Evolutionary conservation across 2,888 invertebrate genomes (phyloP), one percentile per base, ranked within the genome.

Genomic region (Phrixothrix hirtus): DNA sequence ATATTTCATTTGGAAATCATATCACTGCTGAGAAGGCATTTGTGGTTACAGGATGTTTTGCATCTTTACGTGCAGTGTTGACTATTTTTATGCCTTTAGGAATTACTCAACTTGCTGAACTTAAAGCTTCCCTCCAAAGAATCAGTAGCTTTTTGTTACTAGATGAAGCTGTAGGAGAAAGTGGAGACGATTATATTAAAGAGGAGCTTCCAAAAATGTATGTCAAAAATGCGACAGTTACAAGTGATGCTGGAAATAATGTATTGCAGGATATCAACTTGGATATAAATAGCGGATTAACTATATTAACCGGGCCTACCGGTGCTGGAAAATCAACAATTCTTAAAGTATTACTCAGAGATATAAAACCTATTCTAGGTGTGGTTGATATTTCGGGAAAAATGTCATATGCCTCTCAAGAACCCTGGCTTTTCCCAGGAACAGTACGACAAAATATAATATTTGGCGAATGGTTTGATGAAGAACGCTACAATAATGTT

Each of bases 31-130:
- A 94, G 70, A 82, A 83, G 69, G 89, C 92, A n/a, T 95, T 94
- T 75, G 89, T 94, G 49, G 83, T 94, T 37, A 87, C 92, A 10
- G 88, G 93, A 4, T 89, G 94, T 72, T 95, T 92, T 77, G 92
- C 91, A 67, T 88, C 92, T 44, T 77, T 95, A 47, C 81, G 92
- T 21, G 86, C 89, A 64, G 87, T 90, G 9, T 88, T 95, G 85
- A 92, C 91, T 0, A 87, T 93, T 9, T 91, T 90, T 75, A 90
- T 95, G 64, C 95, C 95, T 0, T 87, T 88, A 77, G 89, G 87
- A 37, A 85, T 94, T 59, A 85, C 89, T 1, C 86, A 88, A 77
- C 80, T 87, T 31, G 89, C 92, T 0, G 93, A 95, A 77, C 83
- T 87, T 0, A 75, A 82, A 21, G 88, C 93, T 35, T 87, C 90